Evolutionary conservation across 2,113 vertebrate genomes (phyloP).

Genomic region (Podarcis muralis): DNA sequence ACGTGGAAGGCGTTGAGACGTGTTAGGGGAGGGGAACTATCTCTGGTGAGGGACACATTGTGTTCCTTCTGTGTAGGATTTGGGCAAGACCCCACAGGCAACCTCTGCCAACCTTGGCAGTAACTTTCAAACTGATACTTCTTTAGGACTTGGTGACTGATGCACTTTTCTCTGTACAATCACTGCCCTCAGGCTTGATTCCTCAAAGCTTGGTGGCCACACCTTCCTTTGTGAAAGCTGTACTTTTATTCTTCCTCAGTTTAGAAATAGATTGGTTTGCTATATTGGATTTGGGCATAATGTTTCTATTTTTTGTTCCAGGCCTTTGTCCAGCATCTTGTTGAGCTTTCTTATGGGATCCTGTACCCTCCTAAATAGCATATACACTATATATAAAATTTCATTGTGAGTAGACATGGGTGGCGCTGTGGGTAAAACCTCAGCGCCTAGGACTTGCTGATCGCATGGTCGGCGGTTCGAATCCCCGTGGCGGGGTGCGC

Average conservation of each 20-base stretch:
- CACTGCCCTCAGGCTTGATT: neutral
- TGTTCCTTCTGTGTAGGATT: neutral
- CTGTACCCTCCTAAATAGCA: neutral
- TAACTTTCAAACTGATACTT: neutral
- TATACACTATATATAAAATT: neutral
- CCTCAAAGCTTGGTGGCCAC: neutral
- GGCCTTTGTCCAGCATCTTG: neutral
- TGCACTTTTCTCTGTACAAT: neutral
- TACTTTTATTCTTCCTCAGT: neutral
- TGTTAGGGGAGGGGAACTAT: too few species aligned
- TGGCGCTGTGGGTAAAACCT: too few species aligned
- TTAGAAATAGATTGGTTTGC: neutral
- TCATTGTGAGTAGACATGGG: slow-evolving; percentile 30
- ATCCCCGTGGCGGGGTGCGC: too few species aligned
- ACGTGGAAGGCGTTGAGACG: too few species aligned
- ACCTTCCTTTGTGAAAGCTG: neutral
- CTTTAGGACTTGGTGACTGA: neutral
- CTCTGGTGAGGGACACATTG: too few species aligned
- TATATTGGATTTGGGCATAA: neutral
- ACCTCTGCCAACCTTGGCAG: neutral
- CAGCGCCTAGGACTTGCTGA: too few species aligned
- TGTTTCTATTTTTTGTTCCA: neutral
- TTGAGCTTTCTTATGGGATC: neutral
- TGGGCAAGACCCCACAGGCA: neutral
- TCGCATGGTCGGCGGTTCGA: too few species aligned